phyloP scores from a whole-genome alignment of 1,140 invertebrate species.

The Glossosoma conforme region DNA sequence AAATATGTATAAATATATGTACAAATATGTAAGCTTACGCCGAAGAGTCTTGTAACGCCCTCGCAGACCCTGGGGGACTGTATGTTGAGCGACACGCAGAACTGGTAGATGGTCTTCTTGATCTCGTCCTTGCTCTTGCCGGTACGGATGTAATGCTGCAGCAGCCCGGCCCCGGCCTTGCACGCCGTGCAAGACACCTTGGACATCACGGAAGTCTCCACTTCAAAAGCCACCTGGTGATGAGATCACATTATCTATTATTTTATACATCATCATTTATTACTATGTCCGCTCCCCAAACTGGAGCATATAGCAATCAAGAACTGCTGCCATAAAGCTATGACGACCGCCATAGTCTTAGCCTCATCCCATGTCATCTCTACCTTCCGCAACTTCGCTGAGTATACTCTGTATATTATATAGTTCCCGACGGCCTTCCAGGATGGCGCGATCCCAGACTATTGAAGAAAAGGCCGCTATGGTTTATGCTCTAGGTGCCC shows the following conservation, averaged over 20 bases:
- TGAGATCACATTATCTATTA: not conserved
- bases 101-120: slow-evolving; percentile 77
- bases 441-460: no score
- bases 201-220: slow-evolving; percentile 86
- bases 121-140: slow-evolving; percentile 82
- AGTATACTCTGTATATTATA: no score
- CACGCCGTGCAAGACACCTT: slow-evolving; percentile 88
- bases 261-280: not conserved
- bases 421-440: no score
- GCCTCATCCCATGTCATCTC: no score
- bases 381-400: no score
- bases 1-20: no score
- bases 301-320: no score
- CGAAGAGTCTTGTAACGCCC: slow-evolving; percentile 79
- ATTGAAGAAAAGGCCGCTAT: no score
- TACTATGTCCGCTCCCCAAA: no score
- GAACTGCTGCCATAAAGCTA: no score
- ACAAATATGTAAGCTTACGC: slow-evolving; percentile 64
- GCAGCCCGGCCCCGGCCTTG: slow-evolving; percentile 77
- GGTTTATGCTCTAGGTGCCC: no score
- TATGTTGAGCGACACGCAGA: slow-evolving; percentile 80
- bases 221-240: slow-evolving; percentile 61
- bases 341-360: no score
- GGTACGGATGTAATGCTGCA: slow-evolving; percentile 78
- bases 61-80: slow-evolving; percentile 81